A percentile compares a stretch with the other conserved stretches of the same genome.
phyloP scores from a whole-genome alignment of 2,888 invertebrate species.

The Chelonus formosanus region DNA sequence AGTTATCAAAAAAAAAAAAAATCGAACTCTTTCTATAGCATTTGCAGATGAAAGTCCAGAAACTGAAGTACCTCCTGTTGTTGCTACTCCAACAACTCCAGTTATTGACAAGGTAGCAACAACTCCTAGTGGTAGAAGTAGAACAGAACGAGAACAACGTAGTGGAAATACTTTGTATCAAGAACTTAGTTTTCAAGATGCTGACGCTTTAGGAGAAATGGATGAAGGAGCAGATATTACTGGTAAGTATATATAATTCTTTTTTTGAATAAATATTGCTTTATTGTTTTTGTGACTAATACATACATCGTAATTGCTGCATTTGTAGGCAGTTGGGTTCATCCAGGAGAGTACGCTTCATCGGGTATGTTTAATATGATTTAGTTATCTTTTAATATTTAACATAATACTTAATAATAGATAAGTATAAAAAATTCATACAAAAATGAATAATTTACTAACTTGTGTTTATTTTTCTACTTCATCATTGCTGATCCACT shows the following conservation, averaged over 20 bases:
- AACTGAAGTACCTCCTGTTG: conserved; percentile 54
- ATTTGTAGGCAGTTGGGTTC: conserved; percentile 90
- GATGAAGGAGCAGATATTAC: conserved; percentile 92
- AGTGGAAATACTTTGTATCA: conserved; percentile 92
- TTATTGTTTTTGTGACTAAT: conserved; percentile 15
- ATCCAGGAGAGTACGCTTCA: conserved; percentile 98
- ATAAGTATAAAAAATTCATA: conserved; percentile 11
- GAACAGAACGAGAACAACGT: conserved; percentile 85
- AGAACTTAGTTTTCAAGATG: conserved; percentile 92
- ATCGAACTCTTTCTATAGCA: conserved; percentile 12
- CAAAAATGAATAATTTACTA: conserved; percentile 38
- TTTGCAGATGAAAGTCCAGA: conserved; percentile 61
- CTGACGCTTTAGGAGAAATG: conserved; percentile 83
- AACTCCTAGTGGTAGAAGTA: conserved; percentile 68
- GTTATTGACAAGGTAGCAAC: conserved; percentile 62
- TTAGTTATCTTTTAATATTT: no score
- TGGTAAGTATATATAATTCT: conserved; percentile 69
- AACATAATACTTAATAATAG: background rate
- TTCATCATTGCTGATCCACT: conserved; percentile 50
- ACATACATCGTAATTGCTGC: conserved; percentile 16
- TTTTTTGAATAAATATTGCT: background rate
- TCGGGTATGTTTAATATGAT: conserved; percentile 78
- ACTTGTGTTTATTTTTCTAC: conserved; percentile 52
- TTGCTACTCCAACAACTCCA: conserved; percentile 62
- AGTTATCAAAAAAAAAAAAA: conserved; percentile 10